Evolutionary conservation across 37 sponge, comb jelly and placozoan genomes (phyloP).

Genomic region (Aplysina aerophoba): DNA sequence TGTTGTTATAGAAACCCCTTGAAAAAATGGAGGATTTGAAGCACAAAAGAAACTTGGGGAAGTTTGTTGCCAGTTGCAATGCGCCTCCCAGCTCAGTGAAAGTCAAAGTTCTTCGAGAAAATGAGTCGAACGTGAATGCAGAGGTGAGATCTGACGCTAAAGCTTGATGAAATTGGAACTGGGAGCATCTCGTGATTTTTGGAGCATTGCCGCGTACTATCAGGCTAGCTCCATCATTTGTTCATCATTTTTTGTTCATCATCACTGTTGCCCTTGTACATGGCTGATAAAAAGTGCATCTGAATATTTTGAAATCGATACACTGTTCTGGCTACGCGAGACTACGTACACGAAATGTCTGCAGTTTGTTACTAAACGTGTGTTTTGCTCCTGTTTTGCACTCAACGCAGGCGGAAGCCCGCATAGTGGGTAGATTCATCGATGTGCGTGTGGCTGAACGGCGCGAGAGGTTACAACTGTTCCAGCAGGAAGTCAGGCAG

Average conservation of each 20-base stretch:
- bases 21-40: constrained; percentile 36
- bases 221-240: too few relatives aligned
- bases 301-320: too few relatives aligned
- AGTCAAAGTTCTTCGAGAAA: not conserved
- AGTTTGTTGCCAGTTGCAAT: constrained; percentile 24
- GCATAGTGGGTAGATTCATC: not conserved
- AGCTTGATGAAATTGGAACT: too few relatives aligned
- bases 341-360: too few relatives aligned
- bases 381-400: too few relatives aligned
- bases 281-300: too few relatives aligned
- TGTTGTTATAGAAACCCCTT: constrained; percentile 25
- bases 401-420: not conserved
- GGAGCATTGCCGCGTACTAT: too few relatives aligned
- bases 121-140: not conserved
- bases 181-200: too few relatives aligned
- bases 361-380: too few relatives aligned
- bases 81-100: not conserved
- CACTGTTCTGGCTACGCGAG: too few relatives aligned
- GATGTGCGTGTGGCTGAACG: constrained; percentile 9
- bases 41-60: not conserved
- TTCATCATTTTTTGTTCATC: too few relatives aligned
- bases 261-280: too few relatives aligned
- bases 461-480: constrained; percentile 15
- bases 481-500: constrained; percentile 45
- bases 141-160: constrained; percentile 2